Evolutionary conservation across 2,113 vertebrate species (phyloP).

Genomic region (Amazona vittata): DNA sequence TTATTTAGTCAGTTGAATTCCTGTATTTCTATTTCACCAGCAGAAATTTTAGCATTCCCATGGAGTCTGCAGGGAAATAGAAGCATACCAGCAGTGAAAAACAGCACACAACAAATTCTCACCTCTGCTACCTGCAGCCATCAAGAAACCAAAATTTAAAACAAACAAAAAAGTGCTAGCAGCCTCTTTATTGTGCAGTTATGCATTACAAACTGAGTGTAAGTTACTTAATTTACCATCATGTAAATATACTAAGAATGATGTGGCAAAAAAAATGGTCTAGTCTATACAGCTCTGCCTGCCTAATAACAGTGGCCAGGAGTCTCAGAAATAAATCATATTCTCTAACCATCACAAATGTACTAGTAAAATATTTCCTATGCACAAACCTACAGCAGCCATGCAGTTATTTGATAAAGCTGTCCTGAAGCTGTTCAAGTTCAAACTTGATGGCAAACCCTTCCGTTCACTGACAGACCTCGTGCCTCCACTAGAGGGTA

Average conservation of each 20-base stretch:
- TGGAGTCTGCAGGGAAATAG: not conserved
- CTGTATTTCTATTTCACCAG: not conserved
- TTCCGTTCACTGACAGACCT: not conserved
- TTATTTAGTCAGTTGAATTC: not conserved
- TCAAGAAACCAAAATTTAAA: not conserved
- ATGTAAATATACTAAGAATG: not conserved
- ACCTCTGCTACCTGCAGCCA: not conserved
- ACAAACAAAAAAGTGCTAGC: not conserved
- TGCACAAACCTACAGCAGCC: not conserved
- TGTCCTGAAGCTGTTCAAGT: not conserved
- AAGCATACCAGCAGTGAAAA: not conserved
- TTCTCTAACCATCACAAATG: not conserved
- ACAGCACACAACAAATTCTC: not conserved
- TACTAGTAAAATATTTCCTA: not conserved
- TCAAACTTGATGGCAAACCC: not conserved
- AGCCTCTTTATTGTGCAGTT: not conserved
- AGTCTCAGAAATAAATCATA: not conserved
- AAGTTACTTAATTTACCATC: not conserved
- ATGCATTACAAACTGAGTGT: not conserved
- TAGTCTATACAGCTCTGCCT: not conserved
- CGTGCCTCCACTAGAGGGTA: slow-evolving; percentile 60
- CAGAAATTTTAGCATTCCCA: not conserved
- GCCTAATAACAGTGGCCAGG: not conserved
- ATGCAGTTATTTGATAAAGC: not conserved
- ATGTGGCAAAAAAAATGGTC: not conserved